phyloP scores from a whole-genome alignment of 2,888 invertebrate species.

The Furcula furcula region DNA sequence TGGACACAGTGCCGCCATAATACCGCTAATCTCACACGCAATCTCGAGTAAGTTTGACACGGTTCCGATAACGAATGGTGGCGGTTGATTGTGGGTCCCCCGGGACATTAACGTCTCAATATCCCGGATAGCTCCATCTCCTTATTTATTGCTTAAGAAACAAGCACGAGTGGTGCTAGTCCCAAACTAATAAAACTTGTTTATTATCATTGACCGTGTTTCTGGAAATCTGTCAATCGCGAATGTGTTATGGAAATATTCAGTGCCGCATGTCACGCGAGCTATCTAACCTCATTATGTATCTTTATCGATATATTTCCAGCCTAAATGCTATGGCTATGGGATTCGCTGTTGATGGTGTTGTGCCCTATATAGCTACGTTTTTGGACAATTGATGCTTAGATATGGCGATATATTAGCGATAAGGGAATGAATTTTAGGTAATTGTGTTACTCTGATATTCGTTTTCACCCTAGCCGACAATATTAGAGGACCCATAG shows the following conservation, averaged over 20 bases:
- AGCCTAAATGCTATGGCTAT: too few species aligned
- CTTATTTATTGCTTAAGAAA: conserved; percentile 52
- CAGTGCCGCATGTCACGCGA: neutral
- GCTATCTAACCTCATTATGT: too few species aligned
- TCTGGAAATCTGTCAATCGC: conserved; percentile 15
- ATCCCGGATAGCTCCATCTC: conserved; percentile 50
- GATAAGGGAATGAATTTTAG: too few species aligned
- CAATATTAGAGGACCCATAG: too few species aligned
- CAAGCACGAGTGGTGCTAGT: conserved; percentile 26
- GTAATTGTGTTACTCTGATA: too few species aligned
- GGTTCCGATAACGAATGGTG: conserved; percentile 40
- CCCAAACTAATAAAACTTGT: conserved; percentile 38
- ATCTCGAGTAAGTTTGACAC: conserved; percentile 42
- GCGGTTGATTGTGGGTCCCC: conserved; percentile 41
- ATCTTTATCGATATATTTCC: too few species aligned
- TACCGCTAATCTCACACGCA: conserved; percentile 29
- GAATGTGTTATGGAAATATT: conserved; percentile 3
- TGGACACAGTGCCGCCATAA: conserved; percentile 1
- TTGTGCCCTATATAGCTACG: too few species aligned
- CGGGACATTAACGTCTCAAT: conserved; percentile 40
- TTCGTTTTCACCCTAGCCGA: too few species aligned
- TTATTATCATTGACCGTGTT: conserved; percentile 41
- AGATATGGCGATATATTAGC: too few species aligned
- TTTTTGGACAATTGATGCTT: too few species aligned
- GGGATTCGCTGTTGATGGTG: too few species aligned